Evolutionary conservation across 1,140 invertebrate genomes (phyloP).

Genomic region (Drosophila melanica): DNA sequence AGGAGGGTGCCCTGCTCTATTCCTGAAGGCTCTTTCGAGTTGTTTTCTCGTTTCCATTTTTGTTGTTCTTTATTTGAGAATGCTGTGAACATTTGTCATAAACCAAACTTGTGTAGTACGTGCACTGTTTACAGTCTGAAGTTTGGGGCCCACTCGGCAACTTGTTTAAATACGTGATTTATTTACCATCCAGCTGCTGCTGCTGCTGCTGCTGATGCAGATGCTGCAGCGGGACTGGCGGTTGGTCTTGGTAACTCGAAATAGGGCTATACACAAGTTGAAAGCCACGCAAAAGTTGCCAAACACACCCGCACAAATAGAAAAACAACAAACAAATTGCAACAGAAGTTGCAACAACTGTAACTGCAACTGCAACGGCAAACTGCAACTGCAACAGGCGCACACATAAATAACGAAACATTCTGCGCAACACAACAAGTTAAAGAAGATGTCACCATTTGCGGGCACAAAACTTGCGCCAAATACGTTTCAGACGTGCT

Average conservation of each 20-base stretch:
- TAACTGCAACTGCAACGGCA: conserved; percentile 50
- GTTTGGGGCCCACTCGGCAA: conserved; percentile 62
- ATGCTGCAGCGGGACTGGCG: conserved; percentile 44
- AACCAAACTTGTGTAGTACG: conserved; percentile 76
- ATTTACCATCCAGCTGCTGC: conserved; percentile 71
- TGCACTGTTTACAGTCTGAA: conserved; percentile 73
- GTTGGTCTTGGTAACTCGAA: conserved; percentile 20
- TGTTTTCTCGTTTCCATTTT: neutral
- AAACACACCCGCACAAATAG: conserved; percentile 41
- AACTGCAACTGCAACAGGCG: conserved; percentile 72
- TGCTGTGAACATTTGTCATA: conserved; percentile 72
- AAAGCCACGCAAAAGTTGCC: conserved; percentile 56
- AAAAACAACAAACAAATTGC: conserved; percentile 61
- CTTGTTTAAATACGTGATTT: conserved; percentile 82
- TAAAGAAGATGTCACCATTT: conserved; percentile 75
- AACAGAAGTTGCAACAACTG: conserved; percentile 60
- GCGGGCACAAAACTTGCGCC: conserved; percentile 60
- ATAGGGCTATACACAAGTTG: conserved; percentile 36
- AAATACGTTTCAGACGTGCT: conserved; percentile 66
- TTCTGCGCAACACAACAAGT: conserved; percentile 52
- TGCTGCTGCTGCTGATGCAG: conserved; percentile 39
- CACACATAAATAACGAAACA: conserved; percentile 79
- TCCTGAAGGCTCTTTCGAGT: conserved; percentile 22
- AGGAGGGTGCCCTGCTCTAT: conserved; percentile 47
- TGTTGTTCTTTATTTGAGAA: conserved; percentile 31